Percentiles rank a stretch among this genome's conserved stretches.
Conservation (phyloP, 2,888 invertebrate species). For the Chesias legatella region DNA sequence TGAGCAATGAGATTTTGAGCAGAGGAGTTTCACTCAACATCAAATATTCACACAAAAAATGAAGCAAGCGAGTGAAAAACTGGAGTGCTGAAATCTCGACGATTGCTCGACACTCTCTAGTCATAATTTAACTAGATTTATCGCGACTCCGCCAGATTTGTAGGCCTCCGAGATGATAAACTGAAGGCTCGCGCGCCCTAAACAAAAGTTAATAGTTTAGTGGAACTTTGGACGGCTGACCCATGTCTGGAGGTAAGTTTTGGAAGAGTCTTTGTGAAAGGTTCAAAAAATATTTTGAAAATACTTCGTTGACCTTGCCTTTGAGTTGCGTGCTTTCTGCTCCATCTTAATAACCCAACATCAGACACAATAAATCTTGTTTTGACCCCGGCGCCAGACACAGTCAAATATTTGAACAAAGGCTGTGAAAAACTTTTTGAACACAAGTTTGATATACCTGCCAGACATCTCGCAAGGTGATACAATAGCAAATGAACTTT, state of each 20-base stretch:
- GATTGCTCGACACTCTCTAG: slow-evolving; percentile 24
- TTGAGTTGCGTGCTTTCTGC: no score
- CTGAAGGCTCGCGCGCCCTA: slow-evolving; percentile 28
- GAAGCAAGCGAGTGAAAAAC: slow-evolving; percentile 12
- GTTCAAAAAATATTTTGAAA: no score
- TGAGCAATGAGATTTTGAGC: no score
- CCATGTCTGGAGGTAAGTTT: slow-evolving; percentile 21
- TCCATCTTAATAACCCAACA: no score
- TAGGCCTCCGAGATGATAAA: slow-evolving; percentile 45
- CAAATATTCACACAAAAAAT: slow-evolving; percentile 16
- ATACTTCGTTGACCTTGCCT: no score
- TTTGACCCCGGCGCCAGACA: no score
- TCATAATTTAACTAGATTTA: slow-evolving; percentile 38
- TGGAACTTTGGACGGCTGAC: slow-evolving; percentile 28
- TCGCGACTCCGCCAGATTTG: slow-evolving; percentile 40
- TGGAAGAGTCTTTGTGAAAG: slow-evolving; percentile 3
- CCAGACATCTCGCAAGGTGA: no score
- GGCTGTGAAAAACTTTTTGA: no score
- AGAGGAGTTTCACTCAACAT: slow-evolving; percentile 7
- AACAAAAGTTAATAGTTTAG: slow-evolving; percentile 48
- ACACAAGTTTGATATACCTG: no score
- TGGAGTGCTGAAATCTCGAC: slow-evolving; percentile 23
- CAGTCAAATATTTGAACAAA: no score
- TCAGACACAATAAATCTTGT: no score
- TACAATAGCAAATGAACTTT: no score